Conservation (phyloP, 2,888 invertebrate genomes). For the Cabera pusaria region DNA sequence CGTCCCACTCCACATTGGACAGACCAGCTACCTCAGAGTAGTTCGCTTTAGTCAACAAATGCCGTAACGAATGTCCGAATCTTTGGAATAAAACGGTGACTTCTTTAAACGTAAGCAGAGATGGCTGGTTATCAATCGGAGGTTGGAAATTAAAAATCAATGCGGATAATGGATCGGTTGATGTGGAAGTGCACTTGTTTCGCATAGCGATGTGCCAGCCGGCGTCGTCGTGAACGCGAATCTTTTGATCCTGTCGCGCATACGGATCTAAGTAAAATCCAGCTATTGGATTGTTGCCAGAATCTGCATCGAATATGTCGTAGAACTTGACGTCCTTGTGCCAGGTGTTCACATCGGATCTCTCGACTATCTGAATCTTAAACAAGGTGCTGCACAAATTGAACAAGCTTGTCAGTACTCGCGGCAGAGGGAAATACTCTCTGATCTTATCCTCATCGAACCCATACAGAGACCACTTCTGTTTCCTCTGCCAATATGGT, state of each 20-base stretch:
- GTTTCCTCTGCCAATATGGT: slow-evolving; percentile 93
- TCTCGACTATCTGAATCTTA: slow-evolving; percentile 88
- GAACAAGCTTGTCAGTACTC: slow-evolving; percentile 91
- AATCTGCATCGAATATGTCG: slow-evolving; percentile 87
- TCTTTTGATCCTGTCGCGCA: slow-evolving; percentile 86
- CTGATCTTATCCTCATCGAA: slow-evolving; percentile 88
- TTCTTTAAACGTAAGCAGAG: slow-evolving; percentile 89
- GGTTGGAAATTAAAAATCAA: slow-evolving; percentile 92
- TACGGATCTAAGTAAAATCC: slow-evolving; percentile 95
- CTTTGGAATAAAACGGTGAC: slow-evolving; percentile 90
- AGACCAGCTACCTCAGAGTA: slow-evolving; percentile 94
- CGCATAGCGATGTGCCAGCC: slow-evolving; percentile 92
- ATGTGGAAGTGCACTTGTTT: slow-evolving; percentile 86
- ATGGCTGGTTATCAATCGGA: slow-evolving; percentile 85
- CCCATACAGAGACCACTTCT: slow-evolving; percentile 85
- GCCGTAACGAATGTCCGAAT: slow-evolving; percentile 94
- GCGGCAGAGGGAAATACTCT: slow-evolving; percentile 92
- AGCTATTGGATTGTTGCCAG: slow-evolving; percentile 86
- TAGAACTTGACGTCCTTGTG: slow-evolving; percentile 93
- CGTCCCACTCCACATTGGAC: slow-evolving; percentile 97
- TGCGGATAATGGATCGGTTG: slow-evolving; percentile 89
- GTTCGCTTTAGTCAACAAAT: slow-evolving; percentile 91
- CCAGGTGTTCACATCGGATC: slow-evolving; percentile 88
- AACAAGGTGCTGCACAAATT: slow-evolving; percentile 90
- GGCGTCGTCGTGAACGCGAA: slow-evolving; percentile 82